These are phyloP conservation scores for Harpagoxenus sublaevis DNA, from an alignment of 2,888 invertebrate species.

Conservation along the genomic window DNA sequence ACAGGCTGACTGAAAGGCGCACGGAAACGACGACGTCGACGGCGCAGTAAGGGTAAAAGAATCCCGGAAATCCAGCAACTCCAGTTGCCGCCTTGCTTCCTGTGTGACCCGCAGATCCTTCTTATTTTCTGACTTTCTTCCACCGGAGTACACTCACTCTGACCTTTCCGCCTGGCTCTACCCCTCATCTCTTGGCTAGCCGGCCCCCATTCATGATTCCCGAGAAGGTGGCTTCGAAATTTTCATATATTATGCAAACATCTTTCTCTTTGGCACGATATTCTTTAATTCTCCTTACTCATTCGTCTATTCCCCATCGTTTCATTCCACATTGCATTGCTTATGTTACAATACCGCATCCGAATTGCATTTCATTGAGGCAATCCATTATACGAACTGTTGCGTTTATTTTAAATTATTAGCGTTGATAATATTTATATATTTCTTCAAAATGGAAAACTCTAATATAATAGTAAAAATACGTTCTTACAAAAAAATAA, in stretches of 20 bases:
- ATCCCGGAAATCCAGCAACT: slow-evolving; percentile 63
- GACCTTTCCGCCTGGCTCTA: slow-evolving; percentile 41
- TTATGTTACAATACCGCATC: neutral
- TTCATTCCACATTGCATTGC: slow-evolving; percentile 18
- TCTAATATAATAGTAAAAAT: neutral
- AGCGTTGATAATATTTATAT: neutral
- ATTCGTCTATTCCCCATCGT: slow-evolving; percentile 22
- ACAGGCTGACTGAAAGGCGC: slow-evolving; percentile 64
- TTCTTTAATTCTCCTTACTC: slow-evolving; percentile 60
- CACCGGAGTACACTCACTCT: slow-evolving; percentile 45
- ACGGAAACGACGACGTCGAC: neutral
- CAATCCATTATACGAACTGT: neutral
- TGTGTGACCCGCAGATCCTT: slow-evolving; percentile 37
- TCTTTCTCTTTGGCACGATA: slow-evolving; percentile 37
- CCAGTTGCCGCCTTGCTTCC: slow-evolving; percentile 49
- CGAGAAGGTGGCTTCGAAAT: slow-evolving; percentile 66
- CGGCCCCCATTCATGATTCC: slow-evolving; percentile 44
- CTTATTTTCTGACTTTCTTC: slow-evolving; percentile 60
- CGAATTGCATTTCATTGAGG: neutral
- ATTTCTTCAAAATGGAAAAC: neutral
- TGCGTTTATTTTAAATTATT: neutral
- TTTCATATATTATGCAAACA: slow-evolving; percentile 75
- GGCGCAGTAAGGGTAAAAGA: slow-evolving; percentile 30
- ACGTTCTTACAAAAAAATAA: neutral
- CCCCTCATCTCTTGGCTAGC: slow-evolving; percentile 1